A percentile compares a stretch with the other conserved stretches of the same genome.
phyloP scores from a whole-genome alignment of 2,888 invertebrate genomes.

The Calameuta filiformis region DNA sequence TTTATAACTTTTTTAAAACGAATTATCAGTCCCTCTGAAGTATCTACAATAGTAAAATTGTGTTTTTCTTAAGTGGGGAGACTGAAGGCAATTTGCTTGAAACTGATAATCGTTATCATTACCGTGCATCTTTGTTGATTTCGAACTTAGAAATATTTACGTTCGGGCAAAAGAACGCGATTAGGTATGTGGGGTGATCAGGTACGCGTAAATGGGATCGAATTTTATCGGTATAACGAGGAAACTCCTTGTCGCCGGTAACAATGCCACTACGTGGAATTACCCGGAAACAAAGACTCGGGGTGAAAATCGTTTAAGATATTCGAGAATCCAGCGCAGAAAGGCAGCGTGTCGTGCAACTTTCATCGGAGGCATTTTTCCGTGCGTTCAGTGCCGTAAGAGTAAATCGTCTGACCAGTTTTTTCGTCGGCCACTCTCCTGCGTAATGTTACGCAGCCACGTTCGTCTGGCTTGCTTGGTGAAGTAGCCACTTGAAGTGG shows the following conservation, averaged over 20 bases:
- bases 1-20: background rate
- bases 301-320: background rate
- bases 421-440: slow-evolving; percentile 20
- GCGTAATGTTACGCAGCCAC: slow-evolving; percentile 9
- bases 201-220: background rate
- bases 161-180: background rate
- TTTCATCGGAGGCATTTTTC: slow-evolving; percentile 29
- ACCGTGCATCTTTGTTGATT: background rate
- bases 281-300: background rate
- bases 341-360: slow-evolving; percentile 10
- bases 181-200: background rate
- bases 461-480: background rate
- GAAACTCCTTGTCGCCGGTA: background rate
- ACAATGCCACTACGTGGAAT: background rate
- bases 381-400: slow-evolving; percentile 26
- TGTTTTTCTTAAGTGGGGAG: background rate
- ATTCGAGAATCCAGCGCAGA: background rate
- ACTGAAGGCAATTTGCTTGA: background rate
- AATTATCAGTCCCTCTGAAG: background rate
- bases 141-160: background rate
- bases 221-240: background rate
- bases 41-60: too few species aligned
- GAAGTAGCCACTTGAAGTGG: background rate
- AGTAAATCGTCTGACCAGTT: slow-evolving; percentile 27
- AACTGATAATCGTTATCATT: background rate